Evolutionary conservation across 2,888 invertebrate genomes (phyloP).

Genomic region (Anagyrus pseudococci): DNA sequence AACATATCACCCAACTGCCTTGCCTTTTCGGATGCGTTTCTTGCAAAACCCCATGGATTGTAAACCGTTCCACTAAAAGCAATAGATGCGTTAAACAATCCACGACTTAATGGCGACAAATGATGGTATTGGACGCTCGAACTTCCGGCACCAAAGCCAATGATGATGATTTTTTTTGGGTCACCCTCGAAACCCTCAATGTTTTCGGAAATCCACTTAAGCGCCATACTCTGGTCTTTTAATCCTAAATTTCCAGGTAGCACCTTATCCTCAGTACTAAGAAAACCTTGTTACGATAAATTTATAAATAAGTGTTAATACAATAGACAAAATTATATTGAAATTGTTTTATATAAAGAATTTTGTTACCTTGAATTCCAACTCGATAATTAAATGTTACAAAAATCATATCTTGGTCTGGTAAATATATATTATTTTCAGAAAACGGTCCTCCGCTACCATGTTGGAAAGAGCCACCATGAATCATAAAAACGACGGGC

Average conservation of each 20-base stretch:
- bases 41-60: conserved; percentile 6
- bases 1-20: not conserved
- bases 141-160: conserved; percentile 4
- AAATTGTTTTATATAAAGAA: not conserved
- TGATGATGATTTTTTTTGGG: not conserved
- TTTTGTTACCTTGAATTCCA: conserved; percentile 13
- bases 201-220: conserved; percentile 6
- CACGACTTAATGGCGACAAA: conserved; percentile 4
- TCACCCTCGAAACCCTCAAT: conserved; percentile 10
- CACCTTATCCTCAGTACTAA: conserved; percentile 8
- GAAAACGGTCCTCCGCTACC: conserved; percentile 54
- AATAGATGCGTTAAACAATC: conserved; percentile 1
- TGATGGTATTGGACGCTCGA: conserved; percentile 23
- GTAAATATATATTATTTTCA: conserved; percentile 4
- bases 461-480: conserved; percentile 60
- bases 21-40: not conserved
- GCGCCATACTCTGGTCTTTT: conserved; percentile 17
- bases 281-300: not conserved
- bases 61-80: conserved; percentile 17
- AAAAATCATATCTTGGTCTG: conserved; percentile 20
- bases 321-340: conserved; percentile 45
- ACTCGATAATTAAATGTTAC: conserved; percentile 25
- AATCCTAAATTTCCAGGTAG: conserved; percentile 21
- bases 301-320: conserved; percentile 72
- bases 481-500: conserved; percentile 35